Conservation (phyloP, 2,888 invertebrate genomes). For the Apamea monoglypha region DNA sequence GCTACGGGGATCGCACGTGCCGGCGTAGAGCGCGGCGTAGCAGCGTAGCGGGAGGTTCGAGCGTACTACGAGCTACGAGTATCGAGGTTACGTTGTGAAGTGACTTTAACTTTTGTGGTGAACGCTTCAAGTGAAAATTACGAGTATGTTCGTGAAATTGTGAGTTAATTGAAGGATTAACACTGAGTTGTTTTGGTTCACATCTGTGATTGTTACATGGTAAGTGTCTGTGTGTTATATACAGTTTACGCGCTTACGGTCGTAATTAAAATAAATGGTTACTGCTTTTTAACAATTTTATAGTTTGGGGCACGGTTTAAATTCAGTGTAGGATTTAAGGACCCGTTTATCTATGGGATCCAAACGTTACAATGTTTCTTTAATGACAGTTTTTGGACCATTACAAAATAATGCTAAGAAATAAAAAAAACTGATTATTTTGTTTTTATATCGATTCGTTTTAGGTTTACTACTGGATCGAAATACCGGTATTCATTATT, state of each 20-base stretch:
- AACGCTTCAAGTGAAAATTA: conserved; percentile 68
- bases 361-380: background rate
- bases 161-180: conserved; percentile 76
- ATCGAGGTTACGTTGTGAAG: conserved; percentile 71
- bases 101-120: conserved; percentile 75
- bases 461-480: background rate
- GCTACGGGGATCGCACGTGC: conserved; percentile 84
- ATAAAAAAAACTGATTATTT: background rate
- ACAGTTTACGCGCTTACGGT: conserved; percentile 37
- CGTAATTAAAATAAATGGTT: conserved; percentile 45
- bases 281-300: conserved; percentile 43
- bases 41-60: conserved; percentile 72
- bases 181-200: conserved; percentile 67
- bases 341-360: background rate
- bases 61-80: conserved; percentile 78
- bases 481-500: background rate
- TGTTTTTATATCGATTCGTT: background rate
- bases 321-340: background rate
- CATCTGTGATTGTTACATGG: conserved; percentile 79
- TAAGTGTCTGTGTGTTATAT: conserved; percentile 71
- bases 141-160: conserved; percentile 75
- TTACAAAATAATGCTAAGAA: background rate
- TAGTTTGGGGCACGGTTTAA: conserved; percentile 21
- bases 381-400: background rate
- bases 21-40: conserved; percentile 76